Conservation (phyloP, 2,113 vertebrate species). For the Laticauda colubrina region DNA sequence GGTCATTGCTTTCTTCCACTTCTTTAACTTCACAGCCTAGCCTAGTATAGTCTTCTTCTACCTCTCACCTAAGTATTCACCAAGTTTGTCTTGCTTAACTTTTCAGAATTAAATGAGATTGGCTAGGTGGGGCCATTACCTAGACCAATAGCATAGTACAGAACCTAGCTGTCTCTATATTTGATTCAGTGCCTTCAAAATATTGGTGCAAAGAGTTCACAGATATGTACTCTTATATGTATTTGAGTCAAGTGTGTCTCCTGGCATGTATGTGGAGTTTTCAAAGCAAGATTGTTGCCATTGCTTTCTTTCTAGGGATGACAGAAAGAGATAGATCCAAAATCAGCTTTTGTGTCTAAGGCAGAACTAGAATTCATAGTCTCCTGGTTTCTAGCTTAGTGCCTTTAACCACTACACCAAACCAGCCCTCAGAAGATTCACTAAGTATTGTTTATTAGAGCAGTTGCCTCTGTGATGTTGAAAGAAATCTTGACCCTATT, state of each 20-base stretch:
- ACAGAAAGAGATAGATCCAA: not conserved
- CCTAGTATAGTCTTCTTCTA: not conserved
- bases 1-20: not conserved
- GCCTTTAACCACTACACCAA: not conserved
- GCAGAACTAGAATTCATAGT: not conserved
- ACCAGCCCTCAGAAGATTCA: not conserved
- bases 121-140: not conserved
- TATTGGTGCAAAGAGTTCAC: not conserved
- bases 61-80: not conserved
- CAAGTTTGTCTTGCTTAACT: not conserved
- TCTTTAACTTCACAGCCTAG: not conserved
- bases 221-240: not conserved
- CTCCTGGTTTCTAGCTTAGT: not conserved
- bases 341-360: not conserved
- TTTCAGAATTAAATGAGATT: not conserved
- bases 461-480: not conserved
- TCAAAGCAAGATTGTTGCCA: not conserved
- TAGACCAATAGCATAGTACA: not conserved
- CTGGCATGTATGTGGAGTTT: not conserved
- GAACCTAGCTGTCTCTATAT: not conserved
- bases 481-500: constrained; percentile 4
- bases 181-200: not conserved
- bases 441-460: not conserved
- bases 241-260: not conserved
- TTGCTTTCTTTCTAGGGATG: not conserved